These are phyloP conservation scores for Pseudococcus longispinus DNA, from an alignment of 2,888 invertebrate genomes.

Conservation along the genomic window DNA sequence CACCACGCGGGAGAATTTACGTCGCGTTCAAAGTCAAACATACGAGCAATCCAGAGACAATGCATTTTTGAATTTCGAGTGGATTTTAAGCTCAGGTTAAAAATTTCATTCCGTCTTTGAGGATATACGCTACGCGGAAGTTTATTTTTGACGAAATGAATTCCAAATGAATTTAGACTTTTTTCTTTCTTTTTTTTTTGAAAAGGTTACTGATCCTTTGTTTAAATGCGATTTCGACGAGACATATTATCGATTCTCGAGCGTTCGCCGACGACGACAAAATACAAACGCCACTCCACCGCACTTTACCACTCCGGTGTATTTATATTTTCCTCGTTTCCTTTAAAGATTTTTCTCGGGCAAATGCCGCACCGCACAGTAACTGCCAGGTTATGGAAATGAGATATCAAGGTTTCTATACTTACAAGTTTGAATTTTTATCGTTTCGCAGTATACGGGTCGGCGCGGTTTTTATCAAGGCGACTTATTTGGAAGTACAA, in stretches of 20 bases:
- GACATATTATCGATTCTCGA: background rate
- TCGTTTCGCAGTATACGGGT: background rate
- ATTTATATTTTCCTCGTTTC: background rate
- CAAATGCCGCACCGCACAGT: background rate
- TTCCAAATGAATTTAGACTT: background rate
- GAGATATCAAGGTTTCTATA: background rate
- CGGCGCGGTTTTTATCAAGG: background rate
- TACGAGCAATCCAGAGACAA: background rate
- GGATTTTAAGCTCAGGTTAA: background rate
- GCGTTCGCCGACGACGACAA: background rate
- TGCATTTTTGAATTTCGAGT: conserved; percentile 7
- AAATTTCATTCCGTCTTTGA: background rate
- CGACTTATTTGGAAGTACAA: background rate
- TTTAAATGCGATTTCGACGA: conserved; percentile 17
- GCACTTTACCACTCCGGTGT: background rate
- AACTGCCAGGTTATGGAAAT: conserved; percentile 11
- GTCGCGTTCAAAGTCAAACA: background rate
- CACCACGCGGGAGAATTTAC: background rate
- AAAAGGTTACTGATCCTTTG: conserved; percentile 13
- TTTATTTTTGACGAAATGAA: conserved; percentile 13
- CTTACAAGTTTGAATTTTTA: background rate
- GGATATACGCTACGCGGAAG: background rate
- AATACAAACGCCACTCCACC: background rate
- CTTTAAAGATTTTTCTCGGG: background rate
- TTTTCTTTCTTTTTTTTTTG: background rate